Percentiles rank a stretch among this genome's conserved stretches.
These are phyloP conservation scores for Ophioderma brevispina DNA, from an alignment of 35 echinoderm and acorn worm genomes.

Conservation along the genomic window DNA sequence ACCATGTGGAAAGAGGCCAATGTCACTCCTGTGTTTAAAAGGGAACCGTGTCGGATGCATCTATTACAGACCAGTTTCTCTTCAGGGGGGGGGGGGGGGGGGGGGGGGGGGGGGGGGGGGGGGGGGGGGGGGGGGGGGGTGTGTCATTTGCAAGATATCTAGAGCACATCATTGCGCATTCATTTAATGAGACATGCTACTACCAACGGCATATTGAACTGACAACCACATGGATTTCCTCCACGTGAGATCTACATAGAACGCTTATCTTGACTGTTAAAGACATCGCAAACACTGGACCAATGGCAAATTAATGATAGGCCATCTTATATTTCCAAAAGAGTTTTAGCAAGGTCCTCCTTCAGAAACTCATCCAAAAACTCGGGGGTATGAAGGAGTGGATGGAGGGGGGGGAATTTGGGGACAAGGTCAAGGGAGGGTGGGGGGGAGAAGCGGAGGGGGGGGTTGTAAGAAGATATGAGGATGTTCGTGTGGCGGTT, in stretches of 20 bases:
- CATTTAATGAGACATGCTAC: constrained; percentile 44
- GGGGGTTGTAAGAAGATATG: too few species aligned
- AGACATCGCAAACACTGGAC: constrained; percentile 9
- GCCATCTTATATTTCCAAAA: constrained; percentile 42
- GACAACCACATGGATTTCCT: constrained; percentile 37
- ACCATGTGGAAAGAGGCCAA: constrained; percentile 43
- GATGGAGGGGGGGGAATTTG: too few species aligned
- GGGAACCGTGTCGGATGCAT: neutral
- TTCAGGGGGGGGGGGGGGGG: too few species aligned
- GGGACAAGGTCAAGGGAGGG: too few species aligned
- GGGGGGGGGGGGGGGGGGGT: too few species aligned
- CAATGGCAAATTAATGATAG: neutral
- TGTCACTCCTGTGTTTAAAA: constrained; percentile 37
- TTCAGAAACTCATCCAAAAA: constrained; percentile 38
- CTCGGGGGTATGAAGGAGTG: constrained; percentile 23
- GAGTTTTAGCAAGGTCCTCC: constrained; percentile 21
- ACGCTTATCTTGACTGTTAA: constrained; percentile 10
- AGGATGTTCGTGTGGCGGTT: too few species aligned
- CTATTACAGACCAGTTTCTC: constrained; percentile 46
- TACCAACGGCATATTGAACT: neutral
- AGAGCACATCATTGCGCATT: constrained; percentile 35
- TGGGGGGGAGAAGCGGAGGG: too few species aligned
- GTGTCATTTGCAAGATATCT: constrained; percentile 21
- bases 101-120: too few species aligned
- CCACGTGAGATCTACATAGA: neutral